Evolutionary conservation across 2,797 vertebrate species (phyloP), one percentile per base, ranked within the genome.

Genomic region (Myripristis murdjan): DNA sequence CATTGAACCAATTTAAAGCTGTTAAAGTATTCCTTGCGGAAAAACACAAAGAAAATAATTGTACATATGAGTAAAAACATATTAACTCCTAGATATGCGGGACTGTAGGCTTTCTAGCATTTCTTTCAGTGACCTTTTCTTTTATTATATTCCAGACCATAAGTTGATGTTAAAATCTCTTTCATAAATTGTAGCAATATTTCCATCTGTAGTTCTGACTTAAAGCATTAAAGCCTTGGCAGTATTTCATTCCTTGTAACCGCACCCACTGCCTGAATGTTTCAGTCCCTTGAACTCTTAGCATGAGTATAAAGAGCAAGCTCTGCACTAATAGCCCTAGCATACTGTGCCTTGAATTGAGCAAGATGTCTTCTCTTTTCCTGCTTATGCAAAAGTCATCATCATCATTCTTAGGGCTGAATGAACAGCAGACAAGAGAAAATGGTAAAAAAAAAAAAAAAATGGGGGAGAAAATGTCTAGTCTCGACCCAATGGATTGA

Each of bases 341-440:
- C 69, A n/a, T 23, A 72, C 44, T 52, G 26, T 26, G 6, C 39
- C 44, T 39, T 62, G 24, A 67, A 52, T n/a, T 74, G 53, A 71
- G 53, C 53, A 60, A 46, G 26, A 68, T 64, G 52, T 70, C 31
- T 67, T 20, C 7, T 57, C 61, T 61, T 76, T 75, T 23, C 33
- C 26, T 54, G 23, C 70, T 82, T 64, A 81, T 89, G 89, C 59
- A 78, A 77, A 92, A 91, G 62, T 73, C 62, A 76, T 91, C 77
- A 88, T 72, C 73, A 73, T 76, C 54, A 52, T 22, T 64, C 28
- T 49, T 0, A 18, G 26, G 2, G 18, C 33, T 61, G 10, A 55
- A 31, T 46, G 65, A 64, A 81, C 54, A 46, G 72, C 71, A 75
- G 48, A 64, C 39, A 24, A 53, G 24, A 64, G 12, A 11, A 51